phyloP scores from a whole-genome alignment of 2,113 vertebrate genomes.

The chimpanzee (Pan troglodytes) region NHGRI_mPanTro3-v2.1_pri NC_072402.2:75128501-75129000 shows the following conservation, averaged over 20 bases:
- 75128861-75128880: neutral
- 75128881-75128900: neutral
- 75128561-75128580: constrained; percentile 8
- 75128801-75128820: neutral
- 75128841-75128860: neutral
- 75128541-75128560: neutral
- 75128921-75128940: neutral
- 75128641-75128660: constrained; percentile 33
- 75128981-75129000: neutral
- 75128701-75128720: neutral
- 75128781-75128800: neutral
- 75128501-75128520: neutral
- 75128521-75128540: constrained; percentile 4
- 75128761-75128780: constrained; percentile 23
- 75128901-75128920: neutral
- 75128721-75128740: neutral
- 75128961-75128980: neutral
- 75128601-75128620: neutral
- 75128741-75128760: neutral
- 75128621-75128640: neutral
- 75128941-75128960: neutral
- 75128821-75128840: neutral
- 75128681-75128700: neutral
- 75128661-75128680: neutral
- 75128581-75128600: neutral